Evolutionary conservation across 2,888 invertebrate genomes (phyloP), one percentile per base, ranked within the genome.

Genomic region (Cephus sareptanus): DNA sequence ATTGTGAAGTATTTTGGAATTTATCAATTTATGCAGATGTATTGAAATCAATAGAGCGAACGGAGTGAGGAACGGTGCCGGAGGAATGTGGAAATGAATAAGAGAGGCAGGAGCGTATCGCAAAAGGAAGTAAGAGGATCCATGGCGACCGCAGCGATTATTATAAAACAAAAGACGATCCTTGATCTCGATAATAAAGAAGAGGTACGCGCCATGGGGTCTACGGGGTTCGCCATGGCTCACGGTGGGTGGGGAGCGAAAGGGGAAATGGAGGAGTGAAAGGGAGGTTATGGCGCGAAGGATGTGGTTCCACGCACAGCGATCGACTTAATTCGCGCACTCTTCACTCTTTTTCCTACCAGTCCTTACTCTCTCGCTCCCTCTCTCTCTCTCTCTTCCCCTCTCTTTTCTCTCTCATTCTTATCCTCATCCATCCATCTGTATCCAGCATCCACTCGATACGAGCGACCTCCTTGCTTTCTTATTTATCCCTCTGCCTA

Each of bases 291-390:
- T 82, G 82, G 84, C 87, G 89, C 87, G 88, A 89, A 90, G 90
- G 90, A 90, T 90, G 90, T 90, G 90, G 90, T 90, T 90, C 90
- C 90, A 90, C 90, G 90, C 90, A 90, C 88, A 83, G 87, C 90
- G 90, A 90, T 90, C 89, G 89, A 90, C 89, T 90, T 90, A 90
- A 90, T 90, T 90, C 90, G 90, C 89, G 88, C 87, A 84, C 88
- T 88, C 85, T 85, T 84, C 85, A 86, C 86, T 86, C 85, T 87
- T 87, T 86, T 87, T 85, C 77, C 76, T 78, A 74, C 77, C 82
- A 76, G 79, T 80, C 80, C 80, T 82, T 79, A 73, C 73, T 76
- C 75, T 37, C 75, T 71, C 77, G 75, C 77, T 75, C 79, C 76
- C 77, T 73, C 75, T 75, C 77, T 74, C 30, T 37, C 74, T 70